Evolutionary conservation across 1,140 invertebrate genomes (phyloP).

Genomic region (Apis cerana): DNA sequence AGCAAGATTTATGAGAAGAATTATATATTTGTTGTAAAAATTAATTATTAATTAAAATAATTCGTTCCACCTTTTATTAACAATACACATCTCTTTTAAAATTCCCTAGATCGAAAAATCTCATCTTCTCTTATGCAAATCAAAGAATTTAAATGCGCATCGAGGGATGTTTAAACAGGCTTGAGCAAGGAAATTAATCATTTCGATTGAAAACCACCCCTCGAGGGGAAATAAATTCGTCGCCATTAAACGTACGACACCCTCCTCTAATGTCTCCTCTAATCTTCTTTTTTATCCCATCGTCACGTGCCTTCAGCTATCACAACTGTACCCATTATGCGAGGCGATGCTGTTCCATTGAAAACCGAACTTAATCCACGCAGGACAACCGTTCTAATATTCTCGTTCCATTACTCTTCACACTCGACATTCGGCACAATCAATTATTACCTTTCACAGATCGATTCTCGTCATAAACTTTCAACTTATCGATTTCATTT

Average conservation of each 20-base stretch:
- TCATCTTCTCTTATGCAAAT: too few species aligned
- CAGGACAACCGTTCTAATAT: too few species aligned
- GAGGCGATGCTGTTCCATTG: not conserved
- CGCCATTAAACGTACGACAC: not conserved
- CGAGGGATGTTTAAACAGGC: not conserved
- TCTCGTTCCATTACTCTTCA: not conserved
- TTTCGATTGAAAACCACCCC: not conserved
- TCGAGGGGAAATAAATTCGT: not conserved
- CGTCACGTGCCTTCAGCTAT: not conserved
- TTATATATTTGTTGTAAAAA: not conserved
- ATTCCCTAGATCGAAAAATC: too few species aligned
- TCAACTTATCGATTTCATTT: too few species aligned
- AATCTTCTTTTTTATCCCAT: not conserved
- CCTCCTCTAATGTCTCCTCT: not conserved
- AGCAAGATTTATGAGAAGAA: not conserved
- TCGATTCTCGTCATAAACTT: too few species aligned
- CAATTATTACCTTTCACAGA: too few species aligned
- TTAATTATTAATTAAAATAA: too few species aligned
- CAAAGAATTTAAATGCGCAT: not conserved
- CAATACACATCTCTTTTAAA: too few species aligned
- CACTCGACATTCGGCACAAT: too few species aligned
- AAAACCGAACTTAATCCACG: not conserved
- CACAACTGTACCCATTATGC: not conserved
- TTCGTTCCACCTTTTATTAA: too few species aligned
- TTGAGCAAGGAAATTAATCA: not conserved